Evolutionary conservation across 2,113 vertebrate species (phyloP), one percentile per base, ranked within the genome.

Genomic region (Nyctereutes procyonoides): DNA sequence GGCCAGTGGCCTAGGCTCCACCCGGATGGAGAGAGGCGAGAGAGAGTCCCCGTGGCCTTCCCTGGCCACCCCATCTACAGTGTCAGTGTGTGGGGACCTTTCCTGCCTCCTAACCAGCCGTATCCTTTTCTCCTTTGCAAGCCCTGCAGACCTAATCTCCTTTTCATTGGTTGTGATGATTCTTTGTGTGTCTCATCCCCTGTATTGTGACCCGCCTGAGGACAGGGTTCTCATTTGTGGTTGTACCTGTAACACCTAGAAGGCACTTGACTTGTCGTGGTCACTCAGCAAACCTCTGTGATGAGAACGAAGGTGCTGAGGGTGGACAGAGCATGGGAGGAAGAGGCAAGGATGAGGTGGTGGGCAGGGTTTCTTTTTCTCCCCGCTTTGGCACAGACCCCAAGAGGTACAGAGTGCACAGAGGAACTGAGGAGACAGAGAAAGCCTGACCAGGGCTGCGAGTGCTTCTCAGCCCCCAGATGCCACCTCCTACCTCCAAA

Each of bases 31-130:
- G 56, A 26, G 81, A 83, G 35, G 32, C 56, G 2, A 14, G 48
- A 9, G 28, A 7, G 35, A 14, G 11, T 32, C 74, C 51, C 5
- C 60, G 2, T 0, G 14, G 22, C 55, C 51, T 30, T 51, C 48
- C 28, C 26, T 1, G 30, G 22, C n/a, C 74, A 9, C 38, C n/a
- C 11, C 22, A 10, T 4, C 63, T 11, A 20, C 38, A 16, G 0
- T 35, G 30, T 6, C 71, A 10, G 0, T 13, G 3, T 15, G 0
- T 0, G 1, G 63, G 43, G 48, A 30, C 65, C 73, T 20, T 38
- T 35, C 28, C 53, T 4, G 1, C 2, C 79, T 19, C 35, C 38
- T 14, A 20, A 43, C 5, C 77, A n/a, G 48, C 76, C 56, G 8
- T 11, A 2, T 11, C 16, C 2, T 10, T 56, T 84, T 62, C 74